Base-by-base conservation (phyloP, 2,113 vertebrate species). In the Ctenomys sociabilis region DNA sequence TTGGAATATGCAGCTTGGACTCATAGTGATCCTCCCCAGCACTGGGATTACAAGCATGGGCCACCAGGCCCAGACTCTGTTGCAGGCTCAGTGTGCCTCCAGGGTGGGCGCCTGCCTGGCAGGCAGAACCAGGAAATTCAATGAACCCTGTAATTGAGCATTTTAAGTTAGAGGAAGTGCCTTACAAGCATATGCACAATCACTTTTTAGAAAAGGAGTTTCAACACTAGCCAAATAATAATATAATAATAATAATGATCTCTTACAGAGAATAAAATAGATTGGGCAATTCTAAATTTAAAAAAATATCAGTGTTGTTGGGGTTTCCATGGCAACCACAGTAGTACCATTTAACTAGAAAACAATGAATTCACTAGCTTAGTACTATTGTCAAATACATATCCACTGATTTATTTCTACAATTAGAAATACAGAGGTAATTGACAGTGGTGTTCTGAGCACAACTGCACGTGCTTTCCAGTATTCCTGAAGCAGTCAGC, bases 291-390 rank as follows among this genome's bases (percentile, higher is more conserved):
- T 78, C 54, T n/a, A n/a, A n/a, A n/a, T n/a, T n/a, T n/a, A n/a
- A n/a, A n/a, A n/a, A n/a, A n/a, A n/a, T n/a, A n/a, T n/a, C n/a
- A n/a, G 90, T 80, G 96, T 94, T 32, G 95, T 95, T 45, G 37
- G 26, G 89, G 98, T 98, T 98, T 98, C 97, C 96, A 98, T 97
- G 96, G 98, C 96, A 97, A 98, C 96, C 94, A 97, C 90, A 98
- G 98, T 98, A 98, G 90, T 93, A 95, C 49, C 94, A 97, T 96
- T 98, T 98, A 97, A 97, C 59, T 96, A 93, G 93, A 97, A 95
- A 98, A 98, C 98, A 98, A 97, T 97, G 85, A 87, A 93, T 97
- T 96, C 90, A 49, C 96, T 90, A 72, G 93, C 95, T 98, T 95
- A 81, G 84, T 97, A 88, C 97, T 97, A 96, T 91, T 97, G 96